Conservation (phyloP, 2,113 vertebrate genomes). For the Plecturocebus donacophilus region DNA sequence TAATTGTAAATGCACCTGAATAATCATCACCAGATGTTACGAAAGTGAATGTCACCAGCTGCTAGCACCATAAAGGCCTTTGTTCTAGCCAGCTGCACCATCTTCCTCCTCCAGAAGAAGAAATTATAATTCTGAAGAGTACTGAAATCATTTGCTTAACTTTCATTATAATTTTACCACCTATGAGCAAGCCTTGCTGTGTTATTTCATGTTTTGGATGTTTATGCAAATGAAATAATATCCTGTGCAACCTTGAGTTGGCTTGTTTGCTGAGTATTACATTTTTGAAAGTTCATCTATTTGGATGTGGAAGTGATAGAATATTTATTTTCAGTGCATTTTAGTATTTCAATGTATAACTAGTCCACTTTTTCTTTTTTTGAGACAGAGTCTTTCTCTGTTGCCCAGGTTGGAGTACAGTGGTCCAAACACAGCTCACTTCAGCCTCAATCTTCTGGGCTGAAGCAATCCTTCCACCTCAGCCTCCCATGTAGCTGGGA, state of each 20-base stretch:
- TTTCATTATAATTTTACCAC: background rate
- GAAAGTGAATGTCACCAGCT: background rate
- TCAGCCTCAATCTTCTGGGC: too few species aligned
- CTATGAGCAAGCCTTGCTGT: background rate
- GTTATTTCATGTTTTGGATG: background rate
- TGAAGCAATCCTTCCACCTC: too few species aligned
- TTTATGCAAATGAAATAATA: background rate
- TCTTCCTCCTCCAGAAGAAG: background rate
- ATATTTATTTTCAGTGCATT: background rate
- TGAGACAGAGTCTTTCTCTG: too few species aligned
- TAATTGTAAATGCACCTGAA: background rate
- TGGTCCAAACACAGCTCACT: too few species aligned
- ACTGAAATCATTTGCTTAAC: background rate
- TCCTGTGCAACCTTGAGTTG: accelerated
- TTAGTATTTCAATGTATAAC: background rate
- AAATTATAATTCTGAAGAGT: background rate
- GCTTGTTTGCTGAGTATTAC: background rate
- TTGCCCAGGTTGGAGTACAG: too few species aligned
- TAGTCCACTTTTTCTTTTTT: too few species aligned
- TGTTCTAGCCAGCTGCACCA: background rate
- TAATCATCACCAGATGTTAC: background rate
- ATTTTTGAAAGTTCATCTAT: background rate
- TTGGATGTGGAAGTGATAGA: background rate
- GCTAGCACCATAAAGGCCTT: background rate
- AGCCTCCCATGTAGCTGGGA: too few species aligned